Base-by-base conservation (phyloP, 2,797 vertebrate genomes). In the Sebastolobus altivelis region DNA sequence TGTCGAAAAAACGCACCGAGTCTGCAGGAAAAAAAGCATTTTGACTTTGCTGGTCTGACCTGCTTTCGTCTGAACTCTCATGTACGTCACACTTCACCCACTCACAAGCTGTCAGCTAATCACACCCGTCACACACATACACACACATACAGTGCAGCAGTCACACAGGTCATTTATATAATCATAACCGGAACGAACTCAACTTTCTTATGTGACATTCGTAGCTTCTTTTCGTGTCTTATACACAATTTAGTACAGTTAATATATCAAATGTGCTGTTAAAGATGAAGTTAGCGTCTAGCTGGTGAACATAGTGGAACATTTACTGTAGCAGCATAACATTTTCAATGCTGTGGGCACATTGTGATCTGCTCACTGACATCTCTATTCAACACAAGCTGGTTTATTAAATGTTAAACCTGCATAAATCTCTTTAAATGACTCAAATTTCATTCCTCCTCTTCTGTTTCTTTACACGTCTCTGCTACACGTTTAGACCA, bases 11-110 rank as follows among this genome's bases (percentile, higher is more conserved):
- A 92, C 72, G 69, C 72, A 68, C 82, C 71, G 84, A 89, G 82
- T 90, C 67, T 84, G 84, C 91, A 92, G 75, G 75, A 90, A 91
- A 87, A 61, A 75, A 37, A 1, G 25, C 75, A n/a, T 58, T 60
- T 49, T 77, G 87, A 90, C 87, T 89, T 91, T 85, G 84, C 69
- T 33, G 40, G 27, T 59, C 55, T 65, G 65, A 65, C 61, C 67
- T 27, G 73, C 72, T 61, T 62, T 85, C 12, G 5, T 59, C 66
- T 72, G 43, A 78, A 82, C 76, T 72, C 77, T 78, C 54, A 35
- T 40, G 71, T 31, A 77, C 78, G 73, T 86, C 88, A 89, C 7
- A 35, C 22, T 14, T 52, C 14, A 38, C 75, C 59, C 73, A 31
- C 65, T 31, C 55, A 58, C n/a, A 72, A 61, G 72, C 63, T 80